Evolutionary conservation across 2,113 vertebrate species (phyloP).

Genomic region (Rana temporaria): DNA sequence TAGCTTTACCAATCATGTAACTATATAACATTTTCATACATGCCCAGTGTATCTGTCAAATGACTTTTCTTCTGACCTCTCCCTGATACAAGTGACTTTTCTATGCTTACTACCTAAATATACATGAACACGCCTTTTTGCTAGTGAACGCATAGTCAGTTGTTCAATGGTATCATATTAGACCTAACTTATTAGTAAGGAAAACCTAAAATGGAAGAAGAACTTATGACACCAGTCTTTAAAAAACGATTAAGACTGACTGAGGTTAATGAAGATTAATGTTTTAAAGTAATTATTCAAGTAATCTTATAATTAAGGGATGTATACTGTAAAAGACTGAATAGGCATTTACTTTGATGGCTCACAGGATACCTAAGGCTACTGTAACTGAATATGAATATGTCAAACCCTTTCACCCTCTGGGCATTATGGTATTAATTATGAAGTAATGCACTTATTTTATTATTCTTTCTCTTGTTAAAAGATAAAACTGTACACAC

Average conservation of each 20-base stretch:
- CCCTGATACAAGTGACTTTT: neutral
- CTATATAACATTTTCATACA: too few relatives aligned
- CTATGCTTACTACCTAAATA: neutral
- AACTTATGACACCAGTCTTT: neutral
- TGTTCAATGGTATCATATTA: neutral
- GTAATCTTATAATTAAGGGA: too few relatives aligned
- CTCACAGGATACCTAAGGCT: too few relatives aligned
- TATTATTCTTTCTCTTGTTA: neutral
- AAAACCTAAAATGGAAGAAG: neutral
- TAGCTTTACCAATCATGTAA: too few relatives aligned
- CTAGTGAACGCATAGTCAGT: neutral
- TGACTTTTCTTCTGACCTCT: too few relatives aligned
- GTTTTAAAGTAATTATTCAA: too few relatives aligned
- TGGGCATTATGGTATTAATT: conserved; percentile 1
- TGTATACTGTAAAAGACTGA: too few relatives aligned
- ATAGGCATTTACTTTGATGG: too few relatives aligned
- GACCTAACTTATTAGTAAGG: neutral
- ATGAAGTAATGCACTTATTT: conserved; percentile 10
- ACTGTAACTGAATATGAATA: conserved; percentile 13
- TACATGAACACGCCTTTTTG: too few relatives aligned
- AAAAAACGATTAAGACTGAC: too few relatives aligned
- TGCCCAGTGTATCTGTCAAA: too few relatives aligned
- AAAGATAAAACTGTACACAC: neutral
- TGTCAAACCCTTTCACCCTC: neutral
- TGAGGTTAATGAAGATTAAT: too few relatives aligned